Base-by-base conservation (phyloP, 2,797 vertebrate species). In the Staurois parvus region DNA sequence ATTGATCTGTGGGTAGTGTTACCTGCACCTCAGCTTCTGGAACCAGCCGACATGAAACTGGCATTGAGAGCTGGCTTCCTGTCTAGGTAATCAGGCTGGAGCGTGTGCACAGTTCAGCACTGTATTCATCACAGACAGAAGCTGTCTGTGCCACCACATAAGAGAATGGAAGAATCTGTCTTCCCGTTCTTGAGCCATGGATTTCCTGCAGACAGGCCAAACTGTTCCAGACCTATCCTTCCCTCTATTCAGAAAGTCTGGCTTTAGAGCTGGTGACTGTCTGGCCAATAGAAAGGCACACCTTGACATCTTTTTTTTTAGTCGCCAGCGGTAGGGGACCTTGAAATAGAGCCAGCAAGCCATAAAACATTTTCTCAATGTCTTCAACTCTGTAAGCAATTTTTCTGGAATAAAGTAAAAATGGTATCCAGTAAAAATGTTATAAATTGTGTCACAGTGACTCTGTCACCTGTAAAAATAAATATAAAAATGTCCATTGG, bases 1-100 rank as follows among this genome's bases (percentile, higher is more conserved):
- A 84, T 84, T 24, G 82, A 84, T 76, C 74, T 69, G 73, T 70
- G 82, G 82, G 64, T 70, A 69, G 75, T 83, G 81, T 83, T 75
- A 83, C 62, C 81, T 68, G 73, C 42, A 56, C 15, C 37, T 76
- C 81, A 72, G 13, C 30, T 37, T 40, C 72, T 67, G 81, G 62
- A 81, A 72, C 48, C 67, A 9, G 56, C 30, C 32, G 37, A 40
- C 56, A 37, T 81, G 79, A 68, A 59, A 17, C 77, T 79, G 77
- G 79, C 79, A 62, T 42, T 32, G 48, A 59, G 67, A 17, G 1
- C 40, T 29, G 24, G 48, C 67, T 52, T 34, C 66, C 42, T 52
- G 78, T 80, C 79, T 72, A 11, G 45, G 29, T 67, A 26, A 42
- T 30, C 45, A 72, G 78, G 24, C 40, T 32, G 30, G 28, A 59